Evolutionary conservation across 1,140 invertebrate species (phyloP), one percentile per base, ranked within the genome.

Genomic region (Ceratina calcarata): DNA sequence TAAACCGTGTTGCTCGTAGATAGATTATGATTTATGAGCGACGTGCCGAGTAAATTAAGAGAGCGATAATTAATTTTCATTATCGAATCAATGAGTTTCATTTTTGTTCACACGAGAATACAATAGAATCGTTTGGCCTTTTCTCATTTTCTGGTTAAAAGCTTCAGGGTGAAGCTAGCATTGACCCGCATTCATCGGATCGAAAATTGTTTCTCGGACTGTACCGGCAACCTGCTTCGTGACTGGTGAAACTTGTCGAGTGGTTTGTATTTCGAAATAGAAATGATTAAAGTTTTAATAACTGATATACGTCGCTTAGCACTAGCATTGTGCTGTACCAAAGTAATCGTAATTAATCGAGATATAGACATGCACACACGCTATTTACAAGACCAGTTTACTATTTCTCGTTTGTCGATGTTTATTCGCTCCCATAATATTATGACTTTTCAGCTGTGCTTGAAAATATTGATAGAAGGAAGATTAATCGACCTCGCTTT

Each of bases 251-350:
- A 77, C 76, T 88, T 87, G 76, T 75, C 77, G 64, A 27, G 24
- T 27, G 1, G 83, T 66, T 83, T 88, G 83, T 88, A 88, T 84
- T 66, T 62, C 79, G 71, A 88, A 86, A 88, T 87, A 88, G 84
- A 87, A 88, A 89, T 87, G 86, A 88, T 89, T 86, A 89, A 89
- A 89, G 82, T 89, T 89, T 87, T 89, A 88, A 89, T 89, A 88
- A 89, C 81, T 80, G 78, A 80, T 77, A 32, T 32, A 80, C 71
- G 74, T 76, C 78, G 73, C 69, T 68, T 75, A 51, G 61, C 83
- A 61, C 37, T 68, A 82, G 86, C 77, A 84, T 79, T 78, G 78
- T 83, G 77, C 76, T 87, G 82, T 71, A 87, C 87, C 80, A 65
- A 65, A 84, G 85, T 83, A 78, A 80, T 64, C 77, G 64, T 81